Evolutionary conservation across 2,888 invertebrate species (phyloP), one percentile per base, ranked within the genome.

Genomic region (Encarsia formosa): DNA sequence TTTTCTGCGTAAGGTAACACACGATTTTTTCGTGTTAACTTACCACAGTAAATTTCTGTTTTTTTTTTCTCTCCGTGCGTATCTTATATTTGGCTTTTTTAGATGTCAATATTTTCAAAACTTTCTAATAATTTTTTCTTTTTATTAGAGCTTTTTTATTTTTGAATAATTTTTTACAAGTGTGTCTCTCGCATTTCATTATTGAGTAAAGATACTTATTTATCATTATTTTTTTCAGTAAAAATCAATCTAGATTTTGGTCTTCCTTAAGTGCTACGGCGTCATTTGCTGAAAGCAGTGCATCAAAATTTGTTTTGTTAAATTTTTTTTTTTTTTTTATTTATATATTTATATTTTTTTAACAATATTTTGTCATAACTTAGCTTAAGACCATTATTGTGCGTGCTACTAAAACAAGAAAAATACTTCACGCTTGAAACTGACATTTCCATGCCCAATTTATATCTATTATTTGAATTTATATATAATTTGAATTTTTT

Each of bases 251-350:
- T 35, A 49, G 42, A 54, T 46, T 42, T 55, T 55, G 55, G 51
- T 55, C 55, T 48, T 46, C 24, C 51, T 51, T 51, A 55, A 23
- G 24, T 47, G 24, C 44, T 51, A 55, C 16, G 37, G 16, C 55
- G 34, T 44, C 34, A 44, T 54, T 57, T 22, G 47, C 49, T 49
- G 23, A 53, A 59, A 59, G 57, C 59, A 55, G 57, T 59, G 59
- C 57, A 45, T 51, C 47, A 38, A 37, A 19, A 34, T 2, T 42
- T 26, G 34, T 38, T 40, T 38, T 20, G 31, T 52, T 41, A 34
- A 31, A 40, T 48, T 43, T 26, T 54, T 44, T 37, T 39, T 44
- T 54, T 38, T 19, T n/a, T n/a, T n/a, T n/a, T n/a, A n/a, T n/a
- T n/a, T n/a, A n/a, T n/a, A n/a, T n/a, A n/a, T n/a, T n/a, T n/a